These are phyloP conservation scores for Neodiprion pinetum DNA, from an alignment of 1,140 invertebrate genomes.

Conservation along the genomic window DNA sequence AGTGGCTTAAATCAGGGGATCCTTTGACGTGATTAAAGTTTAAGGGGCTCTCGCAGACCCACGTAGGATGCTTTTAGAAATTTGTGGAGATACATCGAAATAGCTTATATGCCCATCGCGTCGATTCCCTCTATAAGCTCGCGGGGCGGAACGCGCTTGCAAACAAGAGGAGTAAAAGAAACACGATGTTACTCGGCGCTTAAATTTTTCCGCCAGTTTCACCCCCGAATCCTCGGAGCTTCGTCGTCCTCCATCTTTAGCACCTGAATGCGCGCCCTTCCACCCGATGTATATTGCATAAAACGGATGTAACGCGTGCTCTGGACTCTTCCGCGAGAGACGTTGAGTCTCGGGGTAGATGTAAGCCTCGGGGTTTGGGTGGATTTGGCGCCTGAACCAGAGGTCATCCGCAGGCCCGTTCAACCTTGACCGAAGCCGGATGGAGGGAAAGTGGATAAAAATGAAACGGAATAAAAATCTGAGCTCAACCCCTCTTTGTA, in stretches of 20 bases:
- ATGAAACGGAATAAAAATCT: neutral
- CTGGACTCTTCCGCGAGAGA: no score
- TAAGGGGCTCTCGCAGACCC: neutral
- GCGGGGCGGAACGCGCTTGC: neutral
- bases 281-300: no score
- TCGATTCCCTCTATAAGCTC: neutral
- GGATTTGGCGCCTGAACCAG: no score
- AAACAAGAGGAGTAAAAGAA: no score
- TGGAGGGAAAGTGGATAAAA: no score
- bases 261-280: no score
- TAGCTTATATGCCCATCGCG: neutral
- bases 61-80: neutral
- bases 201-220: neutral
- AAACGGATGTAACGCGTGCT: no score
- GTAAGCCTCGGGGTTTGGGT: no score
- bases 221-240: neutral
- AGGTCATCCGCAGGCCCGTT: no score
- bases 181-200: neutral
- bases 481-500: slow-evolving; percentile 1
- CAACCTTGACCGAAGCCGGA: no score
- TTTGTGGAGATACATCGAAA: slow-evolving; percentile 7
- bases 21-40: neutral
- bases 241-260: no score
- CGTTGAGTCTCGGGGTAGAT: no score
- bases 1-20: neutral